Conservation (phyloP, 2,888 invertebrate species). For the Agonum fuliginosum region DNA sequence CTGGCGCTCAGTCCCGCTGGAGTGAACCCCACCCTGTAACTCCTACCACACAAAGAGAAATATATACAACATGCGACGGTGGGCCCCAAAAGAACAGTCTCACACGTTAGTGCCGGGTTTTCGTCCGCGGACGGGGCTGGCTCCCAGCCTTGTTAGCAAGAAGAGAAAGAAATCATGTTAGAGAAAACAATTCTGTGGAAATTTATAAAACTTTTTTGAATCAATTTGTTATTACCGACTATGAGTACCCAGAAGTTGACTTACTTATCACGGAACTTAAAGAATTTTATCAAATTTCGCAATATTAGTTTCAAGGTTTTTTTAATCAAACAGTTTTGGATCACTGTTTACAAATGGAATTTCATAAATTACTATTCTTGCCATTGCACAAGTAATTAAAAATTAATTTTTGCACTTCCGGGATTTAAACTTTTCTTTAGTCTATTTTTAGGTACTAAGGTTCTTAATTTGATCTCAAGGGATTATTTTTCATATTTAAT, state of each 20-base stretch:
- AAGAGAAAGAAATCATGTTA: no score
- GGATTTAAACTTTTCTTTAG: no score
- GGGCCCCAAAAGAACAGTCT: constrained; percentile 37
- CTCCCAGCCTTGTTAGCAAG: not conserved
- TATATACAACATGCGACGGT: constrained; percentile 7
- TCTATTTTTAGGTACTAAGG: no score
- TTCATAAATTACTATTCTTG: no score
- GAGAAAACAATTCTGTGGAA: not conserved
- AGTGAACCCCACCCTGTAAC: constrained; percentile 32
- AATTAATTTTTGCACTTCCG: no score
- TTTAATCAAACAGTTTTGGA: no score
- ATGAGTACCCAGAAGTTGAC: not conserved
- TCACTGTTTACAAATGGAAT: no score
- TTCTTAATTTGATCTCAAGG: not conserved
- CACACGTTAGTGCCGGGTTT: constrained; percentile 40
- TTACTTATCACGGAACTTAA: no score
- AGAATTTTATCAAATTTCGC: no score
- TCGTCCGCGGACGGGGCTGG: not conserved
- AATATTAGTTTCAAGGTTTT: no score
- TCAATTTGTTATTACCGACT: no score
- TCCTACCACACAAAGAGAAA: constrained; percentile 58
- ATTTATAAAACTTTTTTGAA: not conserved
- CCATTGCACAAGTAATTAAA: no score
- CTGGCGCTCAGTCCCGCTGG: constrained; percentile 50
- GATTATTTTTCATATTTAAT: not conserved